Conservation (phyloP, 2,797 vertebrate species). For the Heterohyrax brucei region DNA sequence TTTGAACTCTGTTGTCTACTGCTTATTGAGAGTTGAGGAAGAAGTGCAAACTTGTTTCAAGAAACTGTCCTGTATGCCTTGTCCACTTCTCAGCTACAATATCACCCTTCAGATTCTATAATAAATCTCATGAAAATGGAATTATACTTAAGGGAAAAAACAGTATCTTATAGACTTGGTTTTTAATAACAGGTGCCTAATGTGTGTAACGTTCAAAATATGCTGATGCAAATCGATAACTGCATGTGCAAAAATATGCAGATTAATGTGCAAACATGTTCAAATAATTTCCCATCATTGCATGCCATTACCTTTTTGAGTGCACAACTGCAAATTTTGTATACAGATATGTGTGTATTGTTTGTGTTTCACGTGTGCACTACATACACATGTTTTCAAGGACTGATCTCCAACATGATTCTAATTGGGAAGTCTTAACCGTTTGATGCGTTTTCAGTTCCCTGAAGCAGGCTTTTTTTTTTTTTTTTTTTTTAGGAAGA, state of each 20-base stretch:
- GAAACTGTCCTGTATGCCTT: background rate
- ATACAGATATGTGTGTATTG: slow-evolving; percentile 77
- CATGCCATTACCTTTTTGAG: slow-evolving; percentile 86
- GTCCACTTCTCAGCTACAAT: slow-evolving; percentile 24
- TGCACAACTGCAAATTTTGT: slow-evolving; percentile 86
- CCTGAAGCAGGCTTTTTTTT: slow-evolving; percentile 30
- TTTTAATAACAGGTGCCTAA: slow-evolving; percentile 88
- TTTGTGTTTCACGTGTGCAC: slow-evolving; percentile 81
- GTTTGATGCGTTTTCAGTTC: slow-evolving; percentile 56
- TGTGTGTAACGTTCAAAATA: slow-evolving; percentile 87
- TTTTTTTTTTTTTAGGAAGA: slow-evolving; percentile 27
- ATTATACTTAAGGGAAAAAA: slow-evolving; percentile 75
- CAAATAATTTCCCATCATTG: slow-evolving; percentile 88
- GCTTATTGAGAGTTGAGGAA: background rate
- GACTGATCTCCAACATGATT: slow-evolving; percentile 60
- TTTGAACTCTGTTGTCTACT: slow-evolving; percentile 2
- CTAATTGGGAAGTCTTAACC: slow-evolving; percentile 73
- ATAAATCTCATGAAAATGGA: slow-evolving; percentile 75
- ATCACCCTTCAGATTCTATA: background rate
- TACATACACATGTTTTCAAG: slow-evolving; percentile 81
- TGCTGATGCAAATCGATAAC: slow-evolving; percentile 86
- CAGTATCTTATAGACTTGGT: slow-evolving; percentile 71
- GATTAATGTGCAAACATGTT: slow-evolving; percentile 89
- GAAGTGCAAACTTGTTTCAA: background rate
- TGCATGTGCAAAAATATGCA: slow-evolving; percentile 89